Evolutionary conservation across 2,797 vertebrate genomes (phyloP).

Genomic region (Macropus fuliginosus): DNA sequence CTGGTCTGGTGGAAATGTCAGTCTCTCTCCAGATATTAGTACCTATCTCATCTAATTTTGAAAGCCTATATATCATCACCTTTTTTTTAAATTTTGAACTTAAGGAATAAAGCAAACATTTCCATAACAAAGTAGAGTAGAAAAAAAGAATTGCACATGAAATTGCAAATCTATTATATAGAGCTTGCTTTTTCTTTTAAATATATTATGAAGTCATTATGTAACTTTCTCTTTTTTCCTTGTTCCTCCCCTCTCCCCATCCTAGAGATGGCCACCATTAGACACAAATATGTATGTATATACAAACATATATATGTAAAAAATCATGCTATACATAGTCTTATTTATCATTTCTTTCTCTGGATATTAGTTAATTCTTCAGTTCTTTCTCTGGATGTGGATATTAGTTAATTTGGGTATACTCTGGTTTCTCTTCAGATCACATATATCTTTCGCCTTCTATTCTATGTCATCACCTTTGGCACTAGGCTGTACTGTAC

Average conservation of each 20-base stretch:
- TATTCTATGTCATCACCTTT: neutral
- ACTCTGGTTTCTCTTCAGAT: neutral
- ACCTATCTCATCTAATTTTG: too few species aligned
- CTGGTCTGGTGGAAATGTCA: neutral
- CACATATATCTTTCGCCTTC: neutral
- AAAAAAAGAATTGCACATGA: neutral
- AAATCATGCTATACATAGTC: neutral
- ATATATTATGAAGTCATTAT: neutral
- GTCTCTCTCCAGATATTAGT: too few species aligned
- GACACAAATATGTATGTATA: too few species aligned
- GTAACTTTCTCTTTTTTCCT: neutral
- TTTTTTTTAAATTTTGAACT: neutral
- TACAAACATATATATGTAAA: neutral
- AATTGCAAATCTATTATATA: neutral
- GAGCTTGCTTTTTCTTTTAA: neutral
- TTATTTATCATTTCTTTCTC: neutral
- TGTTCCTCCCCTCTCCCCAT: too few species aligned
- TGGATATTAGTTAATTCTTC: neutral
- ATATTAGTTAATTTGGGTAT: neutral
- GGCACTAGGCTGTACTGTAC: neutral
- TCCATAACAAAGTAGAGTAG: neutral
- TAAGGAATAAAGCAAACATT: neutral
- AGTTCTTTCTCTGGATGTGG: too few species aligned
- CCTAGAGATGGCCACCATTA: neutral
- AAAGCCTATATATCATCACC: too few species aligned